These are phyloP conservation scores for Menidia beryllina DNA, from an alignment of 2,113 vertebrate genomes.

Conservation along the genomic window DNA sequence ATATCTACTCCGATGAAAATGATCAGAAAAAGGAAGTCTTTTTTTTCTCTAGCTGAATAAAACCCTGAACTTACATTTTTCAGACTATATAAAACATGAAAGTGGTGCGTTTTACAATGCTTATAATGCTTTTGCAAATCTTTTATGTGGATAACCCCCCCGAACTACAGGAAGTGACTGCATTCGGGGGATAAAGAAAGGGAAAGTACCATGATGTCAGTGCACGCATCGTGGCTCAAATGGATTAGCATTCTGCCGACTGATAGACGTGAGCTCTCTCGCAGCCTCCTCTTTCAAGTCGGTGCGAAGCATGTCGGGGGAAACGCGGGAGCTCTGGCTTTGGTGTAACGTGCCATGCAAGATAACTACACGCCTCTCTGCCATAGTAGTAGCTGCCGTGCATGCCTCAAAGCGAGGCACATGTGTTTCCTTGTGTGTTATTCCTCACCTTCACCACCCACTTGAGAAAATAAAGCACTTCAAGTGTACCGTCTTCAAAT, in stretches of 20 bases:
- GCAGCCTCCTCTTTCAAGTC: slow-evolving; percentile 6
- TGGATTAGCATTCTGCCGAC: background rate
- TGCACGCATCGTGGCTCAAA: background rate
- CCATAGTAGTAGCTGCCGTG: background rate
- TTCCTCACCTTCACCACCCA: background rate
- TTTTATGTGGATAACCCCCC: slow-evolving; percentile 5
- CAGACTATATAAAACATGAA: background rate
- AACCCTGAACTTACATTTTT: background rate
- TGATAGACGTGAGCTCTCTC: background rate
- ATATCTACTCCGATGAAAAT: background rate
- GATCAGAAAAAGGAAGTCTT: too few species aligned
- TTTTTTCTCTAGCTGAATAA: too few species aligned
- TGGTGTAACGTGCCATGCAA: background rate
- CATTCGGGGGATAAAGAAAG: background rate
- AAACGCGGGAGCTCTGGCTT: background rate
- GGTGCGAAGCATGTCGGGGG: background rate
- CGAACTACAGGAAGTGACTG: background rate
- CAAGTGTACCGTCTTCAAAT: too few species aligned
- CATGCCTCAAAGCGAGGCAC: too few species aligned
- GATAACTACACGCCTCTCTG: background rate
- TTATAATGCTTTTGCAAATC: slow-evolving; percentile 4
- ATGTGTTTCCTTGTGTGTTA: background rate
- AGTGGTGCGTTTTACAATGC: slow-evolving; percentile 1
- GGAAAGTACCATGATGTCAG: background rate
- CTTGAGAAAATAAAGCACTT: too few species aligned